Conservation (phyloP, 2,888 invertebrate species). For the Meteorus colon region DNA sequence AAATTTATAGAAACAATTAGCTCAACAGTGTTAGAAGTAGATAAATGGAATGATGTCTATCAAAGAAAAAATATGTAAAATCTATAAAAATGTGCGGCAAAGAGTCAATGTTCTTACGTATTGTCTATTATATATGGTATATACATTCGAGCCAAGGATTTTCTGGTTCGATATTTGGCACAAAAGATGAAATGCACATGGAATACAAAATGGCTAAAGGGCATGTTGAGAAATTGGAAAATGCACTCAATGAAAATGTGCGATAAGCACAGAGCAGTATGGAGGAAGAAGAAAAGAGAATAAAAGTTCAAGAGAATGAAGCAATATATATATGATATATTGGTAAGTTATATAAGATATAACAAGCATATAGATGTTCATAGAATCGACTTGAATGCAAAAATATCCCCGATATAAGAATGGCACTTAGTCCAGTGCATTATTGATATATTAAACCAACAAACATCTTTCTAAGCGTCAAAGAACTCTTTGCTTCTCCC, state of each 20-base stretch:
- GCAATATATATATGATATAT: background rate
- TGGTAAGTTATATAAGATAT: background rate
- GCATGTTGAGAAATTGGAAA: background rate
- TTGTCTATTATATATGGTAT: background rate
- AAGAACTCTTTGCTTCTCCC: slow-evolving; percentile 8
- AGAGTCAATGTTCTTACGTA: no score
- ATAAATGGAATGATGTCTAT: no score
- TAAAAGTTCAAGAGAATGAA: background rate
- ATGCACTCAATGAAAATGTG: background rate
- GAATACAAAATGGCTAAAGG: background rate
- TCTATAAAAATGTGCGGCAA: no score
- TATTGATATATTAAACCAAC: slow-evolving; percentile 31
- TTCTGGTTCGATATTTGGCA: background rate
- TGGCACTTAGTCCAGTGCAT: slow-evolving; percentile 37
- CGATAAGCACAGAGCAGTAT: background rate
- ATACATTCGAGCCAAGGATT: background rate
- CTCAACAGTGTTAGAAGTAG: no score
- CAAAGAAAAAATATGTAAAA: no score
- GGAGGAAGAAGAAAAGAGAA: background rate
- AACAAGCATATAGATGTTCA: background rate
- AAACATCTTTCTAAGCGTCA: background rate
- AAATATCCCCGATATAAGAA: slow-evolving; percentile 11
- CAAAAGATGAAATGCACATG: background rate
- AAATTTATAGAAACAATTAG: no score
- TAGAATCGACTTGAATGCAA: slow-evolving; percentile 4